Evolutionary conservation across 2,113 vertebrate species (phyloP), one percentile per base, ranked within the genome.

Genomic region (Vidua chalybeata): DNA sequence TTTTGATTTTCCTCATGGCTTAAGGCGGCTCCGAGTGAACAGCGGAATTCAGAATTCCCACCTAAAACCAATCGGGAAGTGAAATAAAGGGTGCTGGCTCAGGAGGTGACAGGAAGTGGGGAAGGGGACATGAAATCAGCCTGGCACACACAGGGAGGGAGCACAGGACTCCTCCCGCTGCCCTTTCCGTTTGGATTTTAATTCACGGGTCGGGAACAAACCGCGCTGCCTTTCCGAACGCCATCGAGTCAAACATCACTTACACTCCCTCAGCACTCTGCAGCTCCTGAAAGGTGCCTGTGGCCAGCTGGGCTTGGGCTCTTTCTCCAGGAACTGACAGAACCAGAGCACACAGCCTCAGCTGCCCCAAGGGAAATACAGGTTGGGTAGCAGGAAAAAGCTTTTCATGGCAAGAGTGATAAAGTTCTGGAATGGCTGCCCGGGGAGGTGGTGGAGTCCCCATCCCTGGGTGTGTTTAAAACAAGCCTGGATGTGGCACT

Each of bases 191-290:
- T 43, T 31, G 22, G 66, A 37, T n/a, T 58, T 35, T 10, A 3
- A 18, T 54, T 41, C 35, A 31, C 1, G 37, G 24, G 21, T 37
- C 3, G 4, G 45, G 61, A 73, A 82, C 30, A 30, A 83, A 46
- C 21, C 5, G 3, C 12, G 9, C 19, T 2, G 7, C n/a, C 33
- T 69, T 73, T 49, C 46, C 76, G 22, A 43, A 54, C 9, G 2
- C 37, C n/a, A 31, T 4, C 1, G 0, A 46, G 21, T 4, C 19
- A 11, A 17, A 35, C 27, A 27, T 3, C 33, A 58, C 33, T 5
- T 7, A 24, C 33, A 58, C 14, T 23, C 56, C 33, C 22, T 16
- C 22, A 35, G 10, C 33, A 15, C 33, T 23, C 2, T 9, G 8
- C 48, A n/a, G 56, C 55, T n/a, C 55, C 56, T 58, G 56, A 15